These are phyloP conservation scores for Phaethornis superciliosus DNA, from an alignment of 2,113 vertebrate genomes.

Conservation along the genomic window DNA sequence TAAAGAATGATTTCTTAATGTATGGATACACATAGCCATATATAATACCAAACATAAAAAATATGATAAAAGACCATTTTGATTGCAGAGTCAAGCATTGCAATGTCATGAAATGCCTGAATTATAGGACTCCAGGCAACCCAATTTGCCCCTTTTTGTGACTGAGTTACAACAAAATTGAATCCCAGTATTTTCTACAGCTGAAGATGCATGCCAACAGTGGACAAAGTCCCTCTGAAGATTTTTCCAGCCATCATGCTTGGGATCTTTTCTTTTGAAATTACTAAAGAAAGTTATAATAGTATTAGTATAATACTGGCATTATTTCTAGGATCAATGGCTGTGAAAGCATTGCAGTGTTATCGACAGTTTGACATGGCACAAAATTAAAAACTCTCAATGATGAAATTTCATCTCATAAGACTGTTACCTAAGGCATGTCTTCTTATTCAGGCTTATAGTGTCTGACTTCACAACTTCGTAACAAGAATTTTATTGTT, in stretches of 20 bases:
- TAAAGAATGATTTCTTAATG: background rate
- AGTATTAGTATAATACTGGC: background rate
- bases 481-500: background rate
- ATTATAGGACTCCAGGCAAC: background rate
- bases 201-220: background rate
- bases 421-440: background rate
- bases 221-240: background rate
- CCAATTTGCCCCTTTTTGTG: rapidly evolving
- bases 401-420: background rate
- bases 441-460: background rate
- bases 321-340: background rate
- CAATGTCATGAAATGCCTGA: background rate
- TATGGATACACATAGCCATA: background rate
- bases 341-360: background rate
- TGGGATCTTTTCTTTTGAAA: background rate
- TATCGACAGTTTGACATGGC: background rate
- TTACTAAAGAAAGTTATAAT: background rate
- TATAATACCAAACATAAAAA: background rate
- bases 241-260: background rate
- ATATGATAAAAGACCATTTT: background rate
- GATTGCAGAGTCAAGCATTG: background rate
- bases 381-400: background rate
- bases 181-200: background rate
- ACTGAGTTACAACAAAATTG: background rate
- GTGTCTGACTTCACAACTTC: background rate